Base-by-base conservation (phyloP, 2,888 invertebrate species). In the Limnephilus marmoratus region DNA sequence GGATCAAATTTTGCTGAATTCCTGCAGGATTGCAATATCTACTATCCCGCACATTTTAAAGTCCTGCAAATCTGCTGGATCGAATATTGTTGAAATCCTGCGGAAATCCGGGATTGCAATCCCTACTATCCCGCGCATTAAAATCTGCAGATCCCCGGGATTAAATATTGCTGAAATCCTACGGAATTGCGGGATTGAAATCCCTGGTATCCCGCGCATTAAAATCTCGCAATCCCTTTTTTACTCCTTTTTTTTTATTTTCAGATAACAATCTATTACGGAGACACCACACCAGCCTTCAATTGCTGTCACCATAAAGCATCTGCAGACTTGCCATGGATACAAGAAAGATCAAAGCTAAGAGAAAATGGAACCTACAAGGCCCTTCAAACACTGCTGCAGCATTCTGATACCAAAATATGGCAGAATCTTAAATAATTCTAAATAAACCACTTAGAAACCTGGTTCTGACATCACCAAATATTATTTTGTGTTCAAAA, bases 291-390 rank as follows among this genome's bases (percentile, higher is more conserved):
- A 15, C 11, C 29, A 29, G 13, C 49, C 45, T 90, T 90, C 80
- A 7, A 82, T 41, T 34, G 11, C 86, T n/a, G 80, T 68, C n/a
- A 88, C 18, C 45, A 86, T 86, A 41, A 24, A 37, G 11, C 24
- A 31, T 29, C 11, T 34, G 53, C 90, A 15, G 41, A 13, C 24
- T 45, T 81, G 81, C 34, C 82, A 89, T 91, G 91, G 68, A 89
- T 85, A 68, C 34, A 53, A 91, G 89, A 85, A 92, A 92, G 81
- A 91, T 91, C 68, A 92, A 92, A 90, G 86, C 92, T 1, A 92
- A 92, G 80, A 81, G 91, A 86, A 92, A 92, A 92, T 91, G 92
- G 91, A 91, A 85, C 31, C 41, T 81, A 31, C 29, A 82, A 29
- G 85, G 85, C 41, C 91, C 85, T 29, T 53, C 81, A 15, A 89